A percentile compares a stretch with the other conserved stretches of the same genome.
These are phyloP conservation scores for Cnemophilus loriae DNA, from an alignment of 2,113 vertebrate genomes.

Conservation along the genomic window DNA sequence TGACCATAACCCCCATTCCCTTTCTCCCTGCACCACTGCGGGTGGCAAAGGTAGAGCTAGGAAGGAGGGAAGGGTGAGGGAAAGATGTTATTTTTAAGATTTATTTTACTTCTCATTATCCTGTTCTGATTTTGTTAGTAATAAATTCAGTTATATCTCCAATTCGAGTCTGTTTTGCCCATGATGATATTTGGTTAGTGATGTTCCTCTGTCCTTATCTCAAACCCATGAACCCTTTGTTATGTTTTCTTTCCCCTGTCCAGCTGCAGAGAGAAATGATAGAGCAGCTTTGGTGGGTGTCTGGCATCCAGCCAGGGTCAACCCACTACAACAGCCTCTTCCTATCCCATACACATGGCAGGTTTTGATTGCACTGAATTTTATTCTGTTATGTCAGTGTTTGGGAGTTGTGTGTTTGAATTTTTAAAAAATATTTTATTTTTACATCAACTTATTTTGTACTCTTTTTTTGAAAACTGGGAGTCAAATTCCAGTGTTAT, in stretches of 20 bases:
- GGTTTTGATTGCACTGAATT: background rate
- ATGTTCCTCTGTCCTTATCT: background rate
- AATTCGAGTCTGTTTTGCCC: background rate
- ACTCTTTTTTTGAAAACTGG: background rate
- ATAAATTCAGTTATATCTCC: background rate
- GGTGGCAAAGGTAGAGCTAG: background rate
- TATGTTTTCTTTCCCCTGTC: background rate
- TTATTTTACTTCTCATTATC: background rate
- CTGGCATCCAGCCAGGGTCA: background rate
- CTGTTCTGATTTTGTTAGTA: background rate
- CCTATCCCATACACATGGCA: background rate
- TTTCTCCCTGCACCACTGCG: fast-evolving
- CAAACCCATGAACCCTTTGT: too few species aligned
- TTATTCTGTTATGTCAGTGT: background rate
- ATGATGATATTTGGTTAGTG: background rate
- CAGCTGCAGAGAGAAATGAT: background rate
- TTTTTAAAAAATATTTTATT: background rate
- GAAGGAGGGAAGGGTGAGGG: background rate
- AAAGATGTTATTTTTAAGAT: background rate
- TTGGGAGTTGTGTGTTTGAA: too few species aligned
- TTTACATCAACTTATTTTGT: background rate
- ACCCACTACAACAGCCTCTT: background rate
- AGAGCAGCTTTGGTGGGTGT: background rate
- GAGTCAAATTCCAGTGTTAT: background rate
- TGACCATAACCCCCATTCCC: background rate